Conservation (phyloP, 2,113 vertebrate species). For the Eulacestoma nigropectus region DNA sequence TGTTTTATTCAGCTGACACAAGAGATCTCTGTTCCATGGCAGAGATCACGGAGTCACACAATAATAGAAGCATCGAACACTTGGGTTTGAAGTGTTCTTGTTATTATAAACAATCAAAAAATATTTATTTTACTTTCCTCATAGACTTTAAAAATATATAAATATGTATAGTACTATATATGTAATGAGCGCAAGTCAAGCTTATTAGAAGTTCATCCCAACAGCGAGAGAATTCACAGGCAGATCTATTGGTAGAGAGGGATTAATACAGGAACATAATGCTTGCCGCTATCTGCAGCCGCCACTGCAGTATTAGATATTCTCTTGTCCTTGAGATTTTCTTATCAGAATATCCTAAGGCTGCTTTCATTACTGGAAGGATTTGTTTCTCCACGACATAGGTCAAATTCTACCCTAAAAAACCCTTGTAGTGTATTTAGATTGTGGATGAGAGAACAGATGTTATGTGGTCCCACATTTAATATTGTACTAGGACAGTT, state of each 20-base stretch:
- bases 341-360: not conserved
- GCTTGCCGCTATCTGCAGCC: not conserved
- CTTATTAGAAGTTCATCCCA: not conserved
- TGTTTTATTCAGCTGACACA: not conserved
- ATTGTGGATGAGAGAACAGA: not conserved
- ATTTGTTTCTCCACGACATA: not conserved
- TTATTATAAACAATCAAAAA: not conserved
- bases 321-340: not conserved
- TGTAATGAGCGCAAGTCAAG: not conserved
- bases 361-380: not conserved
- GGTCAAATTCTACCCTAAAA: not conserved
- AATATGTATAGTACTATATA: not conserved
- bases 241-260: not conserved
- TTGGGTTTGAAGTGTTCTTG: not conserved
- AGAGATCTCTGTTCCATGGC: not conserved
- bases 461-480: not conserved
- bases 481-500: not conserved
- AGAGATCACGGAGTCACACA: not conserved
- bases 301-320: not conserved
- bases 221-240: not conserved
- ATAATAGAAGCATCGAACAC: not conserved
- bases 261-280: not conserved
- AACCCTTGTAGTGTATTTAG: not conserved
- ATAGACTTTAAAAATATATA: not conserved
- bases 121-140: not conserved